phyloP scores from a whole-genome alignment of 2,113 vertebrate species.

The Puma concolor region DNA sequence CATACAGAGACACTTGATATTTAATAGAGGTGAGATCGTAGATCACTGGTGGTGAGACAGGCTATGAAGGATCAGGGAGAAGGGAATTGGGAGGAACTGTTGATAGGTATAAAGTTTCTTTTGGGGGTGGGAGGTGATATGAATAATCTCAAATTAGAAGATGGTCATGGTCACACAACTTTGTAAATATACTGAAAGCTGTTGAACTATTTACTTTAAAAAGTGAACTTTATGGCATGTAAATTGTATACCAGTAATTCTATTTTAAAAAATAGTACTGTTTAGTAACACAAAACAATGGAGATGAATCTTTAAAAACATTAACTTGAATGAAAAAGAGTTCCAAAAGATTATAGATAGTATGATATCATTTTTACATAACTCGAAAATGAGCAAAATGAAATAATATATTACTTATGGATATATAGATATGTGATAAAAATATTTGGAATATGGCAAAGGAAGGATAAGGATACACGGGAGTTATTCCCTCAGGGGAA shows the following conservation, averaged over 20 bases:
- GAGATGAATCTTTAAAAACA: neutral
- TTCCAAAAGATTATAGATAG: neutral
- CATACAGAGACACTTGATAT: neutral
- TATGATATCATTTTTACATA: neutral
- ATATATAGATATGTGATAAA: neutral
- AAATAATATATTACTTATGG: neutral
- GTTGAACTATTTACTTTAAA: neutral
- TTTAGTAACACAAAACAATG: neutral
- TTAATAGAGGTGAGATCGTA: neutral
- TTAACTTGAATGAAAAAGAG: neutral
- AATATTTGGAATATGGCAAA: neutral
- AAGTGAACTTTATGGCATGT: neutral
- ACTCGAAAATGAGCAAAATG: neutral
- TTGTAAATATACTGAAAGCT: neutral
- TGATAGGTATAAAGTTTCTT: neutral
- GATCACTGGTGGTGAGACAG: neutral
- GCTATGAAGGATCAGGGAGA: neutral
- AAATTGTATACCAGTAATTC: neutral
- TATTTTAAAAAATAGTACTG: neutral
- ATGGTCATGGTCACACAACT: neutral
- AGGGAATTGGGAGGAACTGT: neutral
- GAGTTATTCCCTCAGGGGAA: neutral
- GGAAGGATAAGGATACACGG: neutral
- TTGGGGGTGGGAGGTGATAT: neutral
- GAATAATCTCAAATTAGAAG: conserved; percentile 1